A percentile compares a stretch with the other conserved stretches of the same genome.
Evolutionary conservation across 2,797 vertebrate species (phyloP).

Genomic region (Centropyge bicolor): DNA sequence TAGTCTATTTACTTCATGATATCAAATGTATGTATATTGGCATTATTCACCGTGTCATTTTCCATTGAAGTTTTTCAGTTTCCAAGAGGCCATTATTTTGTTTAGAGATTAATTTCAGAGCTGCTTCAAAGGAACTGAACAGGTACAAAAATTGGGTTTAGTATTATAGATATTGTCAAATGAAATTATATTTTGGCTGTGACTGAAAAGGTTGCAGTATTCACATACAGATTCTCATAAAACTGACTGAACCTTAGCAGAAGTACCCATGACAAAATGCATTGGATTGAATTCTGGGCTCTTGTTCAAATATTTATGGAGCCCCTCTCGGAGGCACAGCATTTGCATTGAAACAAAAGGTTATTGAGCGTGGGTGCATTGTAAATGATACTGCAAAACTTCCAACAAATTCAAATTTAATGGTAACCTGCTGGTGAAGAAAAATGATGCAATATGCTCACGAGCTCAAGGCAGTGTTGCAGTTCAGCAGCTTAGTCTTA

Average conservation of each 20-base stretch:
- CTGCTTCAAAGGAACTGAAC: neutral
- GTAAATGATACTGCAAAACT: conserved; percentile 87
- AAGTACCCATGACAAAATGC: conserved; percentile 55
- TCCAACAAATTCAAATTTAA: conserved; percentile 89
- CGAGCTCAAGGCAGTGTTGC: conserved; percentile 86
- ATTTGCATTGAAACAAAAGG: conserved; percentile 89
- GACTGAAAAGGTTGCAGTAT: conserved; percentile 37
- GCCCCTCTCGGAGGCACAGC: conserved; percentile 75
- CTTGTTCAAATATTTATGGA: conserved; percentile 88
- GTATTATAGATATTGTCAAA: conserved; percentile 16
- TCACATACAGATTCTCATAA: conserved; percentile 60
- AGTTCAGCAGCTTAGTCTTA: conserved; percentile 89
- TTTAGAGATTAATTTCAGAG: conserved; percentile 30
- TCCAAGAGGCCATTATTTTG: conserved; percentile 5
- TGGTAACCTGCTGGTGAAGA: conserved; percentile 87
- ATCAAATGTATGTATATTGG: conserved; percentile 14
- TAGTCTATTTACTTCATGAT: neutral
- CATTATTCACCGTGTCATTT: conserved; percentile 12
- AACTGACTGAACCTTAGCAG: conserved; percentile 56
- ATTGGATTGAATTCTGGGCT: conserved; percentile 74
- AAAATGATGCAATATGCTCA: conserved; percentile 88
- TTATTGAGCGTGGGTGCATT: conserved; percentile 83
- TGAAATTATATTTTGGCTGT: conserved; percentile 25
- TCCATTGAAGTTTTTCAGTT: neutral
- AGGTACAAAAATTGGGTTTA: neutral